These are phyloP conservation scores for Apistogramma diplotaenia DNA, from an alignment of 2,113 vertebrate genomes.

Conservation along the genomic window DNA sequence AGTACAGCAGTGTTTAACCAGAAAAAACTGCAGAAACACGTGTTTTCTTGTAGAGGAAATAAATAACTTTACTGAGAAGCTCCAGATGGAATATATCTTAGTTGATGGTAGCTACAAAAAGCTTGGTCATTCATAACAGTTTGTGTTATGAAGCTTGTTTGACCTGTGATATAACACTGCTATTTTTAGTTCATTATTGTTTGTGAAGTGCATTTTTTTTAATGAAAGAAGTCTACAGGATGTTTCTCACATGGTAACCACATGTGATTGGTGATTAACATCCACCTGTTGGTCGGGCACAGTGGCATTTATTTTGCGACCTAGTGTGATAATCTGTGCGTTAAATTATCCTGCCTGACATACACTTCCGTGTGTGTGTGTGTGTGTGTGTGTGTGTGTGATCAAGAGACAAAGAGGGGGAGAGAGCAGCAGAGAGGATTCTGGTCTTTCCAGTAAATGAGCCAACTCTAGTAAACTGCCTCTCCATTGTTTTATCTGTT, in stretches of 20 bases:
- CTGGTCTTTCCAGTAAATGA: slow-evolving; percentile 40
- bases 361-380: neutral
- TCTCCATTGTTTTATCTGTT: neutral
- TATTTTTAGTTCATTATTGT: neutral
- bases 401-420: neutral
- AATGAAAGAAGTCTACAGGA: neutral
- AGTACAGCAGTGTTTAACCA: neutral
- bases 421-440: neutral
- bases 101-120: neutral
- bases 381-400: neutral
- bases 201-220: neutral
- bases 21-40: neutral
- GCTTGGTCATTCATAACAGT: neutral
- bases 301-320: neutral
- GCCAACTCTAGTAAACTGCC: neutral
- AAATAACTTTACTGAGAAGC: neutral
- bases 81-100: neutral
- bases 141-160: neutral
- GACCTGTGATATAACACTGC: neutral
- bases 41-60: neutral
- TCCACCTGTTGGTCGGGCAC: neutral
- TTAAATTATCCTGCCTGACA: neutral
- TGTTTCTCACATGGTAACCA: neutral
- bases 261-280: neutral
- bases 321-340: neutral